These are phyloP conservation scores for Gastracanthus pulcherrimus DNA, from an alignment of 2,888 invertebrate species.

Conservation along the genomic window DNA sequence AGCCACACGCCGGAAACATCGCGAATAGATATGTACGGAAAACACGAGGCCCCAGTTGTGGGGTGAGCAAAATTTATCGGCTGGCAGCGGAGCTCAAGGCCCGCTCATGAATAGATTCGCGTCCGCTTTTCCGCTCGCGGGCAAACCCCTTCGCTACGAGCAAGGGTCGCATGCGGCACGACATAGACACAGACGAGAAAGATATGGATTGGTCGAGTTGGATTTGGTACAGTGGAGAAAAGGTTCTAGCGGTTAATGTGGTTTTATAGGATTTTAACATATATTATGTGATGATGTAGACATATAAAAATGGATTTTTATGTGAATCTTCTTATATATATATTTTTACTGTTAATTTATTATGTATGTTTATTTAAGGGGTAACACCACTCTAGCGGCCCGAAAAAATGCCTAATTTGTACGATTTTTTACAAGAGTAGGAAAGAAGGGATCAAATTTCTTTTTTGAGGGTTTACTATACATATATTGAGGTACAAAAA, in stretches of 20 bases:
- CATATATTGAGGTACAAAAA: too few relatives aligned
- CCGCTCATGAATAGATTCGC: conserved; percentile 76
- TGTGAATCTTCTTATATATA: background rate
- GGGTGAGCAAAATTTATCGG: conserved; percentile 70
- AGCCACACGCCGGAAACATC: conserved; percentile 10
- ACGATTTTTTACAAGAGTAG: too few relatives aligned
- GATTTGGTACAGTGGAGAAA: background rate
- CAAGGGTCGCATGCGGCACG: background rate
- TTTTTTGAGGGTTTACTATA: too few relatives aligned
- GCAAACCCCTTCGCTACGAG: background rate
- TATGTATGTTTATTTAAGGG: too few relatives aligned
- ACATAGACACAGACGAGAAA: too few relatives aligned
- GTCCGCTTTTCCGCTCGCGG: conserved; percentile 58
- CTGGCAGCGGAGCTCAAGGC: conserved; percentile 66
- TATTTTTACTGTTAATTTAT: too few relatives aligned
- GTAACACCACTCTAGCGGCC: too few relatives aligned
- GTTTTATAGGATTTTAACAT: background rate
- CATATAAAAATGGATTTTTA: background rate
- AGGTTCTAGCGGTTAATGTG: background rate
- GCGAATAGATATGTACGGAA: background rate
- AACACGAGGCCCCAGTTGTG: background rate
- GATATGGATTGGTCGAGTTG: conserved; percentile 3
- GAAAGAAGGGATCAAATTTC: too few relatives aligned
- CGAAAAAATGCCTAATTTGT: too few relatives aligned
- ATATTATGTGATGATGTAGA: background rate